Evolutionary conservation across 2,113 vertebrate species (phyloP), one percentile per base, ranked within the genome.

Genomic region (Sclerurus mexicanus): DNA sequence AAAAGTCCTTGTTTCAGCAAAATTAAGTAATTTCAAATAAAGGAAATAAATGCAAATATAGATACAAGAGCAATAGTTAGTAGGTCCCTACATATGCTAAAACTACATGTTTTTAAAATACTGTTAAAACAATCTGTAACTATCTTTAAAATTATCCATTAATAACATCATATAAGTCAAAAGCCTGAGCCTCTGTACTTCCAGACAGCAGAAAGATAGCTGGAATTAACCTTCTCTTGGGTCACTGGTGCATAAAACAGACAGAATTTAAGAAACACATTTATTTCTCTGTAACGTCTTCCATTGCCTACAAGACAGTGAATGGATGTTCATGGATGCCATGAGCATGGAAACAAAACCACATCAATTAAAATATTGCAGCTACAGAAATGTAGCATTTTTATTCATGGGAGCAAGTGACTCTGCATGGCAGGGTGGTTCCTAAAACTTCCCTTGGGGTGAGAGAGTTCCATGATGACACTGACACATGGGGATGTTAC

Each of bases 401-500:
- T 63, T 63, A 11, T 18, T 78, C 4, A 19, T 19, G 25, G 15
- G 39, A 75, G 5, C 10, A 31, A 22, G 6, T 21, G 33, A 37
- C 6, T 11, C 7, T 44, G 5, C 30, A 22, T 9, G 28, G 7
- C 35, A 64, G 9, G 7, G 12, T 30, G 20, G 25, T 21, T 74
- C 27, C 46, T 53, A 35, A 28, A 58, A 4, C 20, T 89, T 66
- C 42, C 12, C 8, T 35, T 63, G 35, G 1, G 6, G 3, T 7
- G 24, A 59, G n/a, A 46, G 5, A 78, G 2, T 14, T 75, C 2
- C 0, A 7, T 35, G 13, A 6, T 5, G 2, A 50, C 33, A 14
- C 6, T 24, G 42, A n/a, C 0, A 1, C 8, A 35, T 9, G 5
- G 7, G 4, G 2, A 40, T 50, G 15, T 4, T 37, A 3, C 17